Conservation (phyloP, 2,113 vertebrate genomes). For the Sigmodon hispidus region DNA sequence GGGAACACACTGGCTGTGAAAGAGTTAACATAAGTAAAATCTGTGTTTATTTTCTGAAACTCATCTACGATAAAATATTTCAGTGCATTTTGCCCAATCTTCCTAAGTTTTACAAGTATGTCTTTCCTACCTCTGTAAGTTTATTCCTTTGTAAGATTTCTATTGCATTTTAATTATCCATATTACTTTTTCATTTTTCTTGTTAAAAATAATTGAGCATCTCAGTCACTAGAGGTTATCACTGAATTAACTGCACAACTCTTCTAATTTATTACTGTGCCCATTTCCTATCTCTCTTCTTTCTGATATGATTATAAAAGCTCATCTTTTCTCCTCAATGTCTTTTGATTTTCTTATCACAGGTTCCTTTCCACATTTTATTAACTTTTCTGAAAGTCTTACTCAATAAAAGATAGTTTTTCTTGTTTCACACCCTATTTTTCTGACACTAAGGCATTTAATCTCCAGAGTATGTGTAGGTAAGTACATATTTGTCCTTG, state of each 20-base stretch:
- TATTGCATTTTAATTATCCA: constrained; percentile 64
- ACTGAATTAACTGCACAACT: constrained; percentile 56
- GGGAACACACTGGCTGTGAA: background rate
- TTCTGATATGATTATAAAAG: constrained; percentile 64
- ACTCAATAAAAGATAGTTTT: constrained; percentile 55
- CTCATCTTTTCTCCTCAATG: constrained; percentile 52
- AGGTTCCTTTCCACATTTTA: constrained; percentile 55
- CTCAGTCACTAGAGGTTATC: constrained; percentile 66
- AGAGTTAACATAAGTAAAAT: background rate
- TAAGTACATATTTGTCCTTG: background rate
- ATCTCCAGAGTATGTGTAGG: background rate
- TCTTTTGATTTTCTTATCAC: constrained; percentile 70
- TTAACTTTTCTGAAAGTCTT: constrained; percentile 50
- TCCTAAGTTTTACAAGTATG: background rate
- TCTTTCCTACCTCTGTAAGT: background rate
- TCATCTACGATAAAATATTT: constrained; percentile 18
- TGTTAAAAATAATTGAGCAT: constrained; percentile 56
- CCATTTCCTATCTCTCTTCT: constrained; percentile 56
- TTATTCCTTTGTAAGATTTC: constrained; percentile 36
- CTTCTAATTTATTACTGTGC: constrained; percentile 62
- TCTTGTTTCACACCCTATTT: constrained; percentile 36
- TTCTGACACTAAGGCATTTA: constrained; percentile 33
- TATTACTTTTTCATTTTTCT: constrained; percentile 53
- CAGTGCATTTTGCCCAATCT: background rate
- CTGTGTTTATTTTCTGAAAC: constrained; percentile 2